Percentiles rank a stretch among this genome's conserved stretches.
phyloP scores from a whole-genome alignment of 2,113 vertebrate genomes.

The Grammomys dolichurus region DNA sequence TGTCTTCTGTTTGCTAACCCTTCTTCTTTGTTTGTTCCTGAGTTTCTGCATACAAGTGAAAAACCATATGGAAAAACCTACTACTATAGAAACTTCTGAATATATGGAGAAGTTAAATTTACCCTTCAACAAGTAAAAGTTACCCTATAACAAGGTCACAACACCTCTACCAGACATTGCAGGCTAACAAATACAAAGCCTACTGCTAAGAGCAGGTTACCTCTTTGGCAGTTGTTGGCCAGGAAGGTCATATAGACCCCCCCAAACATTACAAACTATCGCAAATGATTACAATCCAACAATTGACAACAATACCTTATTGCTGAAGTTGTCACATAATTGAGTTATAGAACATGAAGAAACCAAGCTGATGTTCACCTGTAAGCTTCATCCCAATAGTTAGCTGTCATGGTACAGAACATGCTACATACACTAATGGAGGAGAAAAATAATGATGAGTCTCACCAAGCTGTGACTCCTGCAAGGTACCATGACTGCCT shows the following conservation, averaged over 20 bases:
- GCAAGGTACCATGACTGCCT: background rate
- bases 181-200: background rate
- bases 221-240: background rate
- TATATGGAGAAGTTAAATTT: background rate
- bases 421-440: background rate
- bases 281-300: background rate
- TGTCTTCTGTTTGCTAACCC: background rate
- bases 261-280: background rate
- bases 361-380: background rate
- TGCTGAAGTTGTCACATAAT: background rate
- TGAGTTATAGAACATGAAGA: background rate
- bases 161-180: too few species aligned
- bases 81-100: background rate
- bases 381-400: background rate
- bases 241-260: background rate
- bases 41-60: background rate
- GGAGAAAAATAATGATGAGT: too few species aligned
- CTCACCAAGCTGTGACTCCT: background rate
- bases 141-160: background rate
- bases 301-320: background rate
- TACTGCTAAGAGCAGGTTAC: background rate
- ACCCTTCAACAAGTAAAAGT: background rate
- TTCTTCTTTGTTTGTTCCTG: background rate
- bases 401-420: too few species aligned
- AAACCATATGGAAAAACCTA: background rate